phyloP scores from a whole-genome alignment of 2,113 vertebrate species.

The Hyla sarda region DNA sequence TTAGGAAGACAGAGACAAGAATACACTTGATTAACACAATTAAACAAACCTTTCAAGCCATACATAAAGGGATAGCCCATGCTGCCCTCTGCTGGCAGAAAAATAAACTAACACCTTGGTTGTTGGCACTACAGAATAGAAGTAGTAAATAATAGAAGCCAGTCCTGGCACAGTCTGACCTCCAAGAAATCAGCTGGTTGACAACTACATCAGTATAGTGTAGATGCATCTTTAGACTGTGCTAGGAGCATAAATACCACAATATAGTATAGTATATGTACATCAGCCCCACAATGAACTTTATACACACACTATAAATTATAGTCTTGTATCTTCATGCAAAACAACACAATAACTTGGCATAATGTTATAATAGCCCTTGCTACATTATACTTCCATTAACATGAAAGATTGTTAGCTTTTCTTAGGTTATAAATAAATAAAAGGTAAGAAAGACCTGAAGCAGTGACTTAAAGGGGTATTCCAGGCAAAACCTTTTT shows the following conservation, averaged over 20 bases:
- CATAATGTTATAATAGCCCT: no score
- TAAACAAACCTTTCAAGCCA: not conserved
- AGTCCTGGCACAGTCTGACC: not conserved
- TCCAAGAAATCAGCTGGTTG: not conserved
- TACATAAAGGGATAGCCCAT: not conserved
- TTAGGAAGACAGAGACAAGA: not conserved
- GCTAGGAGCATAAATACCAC: not conserved
- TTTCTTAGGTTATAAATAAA: no score
- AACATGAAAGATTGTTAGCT: not conserved
- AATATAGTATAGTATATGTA: not conserved
- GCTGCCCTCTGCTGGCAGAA: slow-evolving; percentile 68
- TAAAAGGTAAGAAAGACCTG: no score
- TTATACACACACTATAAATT: not conserved
- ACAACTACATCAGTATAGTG: not conserved
- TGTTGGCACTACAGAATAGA: not conserved
- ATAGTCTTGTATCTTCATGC: not conserved
- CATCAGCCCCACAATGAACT: not conserved
- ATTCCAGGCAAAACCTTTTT: no score
- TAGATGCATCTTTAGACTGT: not conserved
- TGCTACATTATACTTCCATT: not conserved
- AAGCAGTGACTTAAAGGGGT: no score
- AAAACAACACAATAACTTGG: not conserved
- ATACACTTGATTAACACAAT: slow-evolving; percentile 20
- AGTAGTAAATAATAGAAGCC: not conserved
- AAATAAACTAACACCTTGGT: not conserved